phyloP scores from a whole-genome alignment of 1,140 invertebrate species.

The Tetramorium parvispinum region DNA sequence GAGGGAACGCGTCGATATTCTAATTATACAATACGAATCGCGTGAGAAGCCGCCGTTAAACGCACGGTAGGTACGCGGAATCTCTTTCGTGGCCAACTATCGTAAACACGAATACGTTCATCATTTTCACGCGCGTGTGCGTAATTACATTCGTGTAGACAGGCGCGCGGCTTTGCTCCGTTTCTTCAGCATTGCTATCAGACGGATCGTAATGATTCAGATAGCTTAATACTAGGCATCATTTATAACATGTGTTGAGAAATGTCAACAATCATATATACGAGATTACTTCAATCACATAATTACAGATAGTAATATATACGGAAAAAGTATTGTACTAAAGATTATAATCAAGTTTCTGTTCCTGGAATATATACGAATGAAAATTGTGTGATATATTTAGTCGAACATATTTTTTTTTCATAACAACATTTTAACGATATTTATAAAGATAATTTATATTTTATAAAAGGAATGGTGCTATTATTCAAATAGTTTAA shows the following conservation, averaged over 20 bases:
- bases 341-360: neutral
- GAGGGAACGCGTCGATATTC: slow-evolving; percentile 51
- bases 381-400: neutral
- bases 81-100: slow-evolving; percentile 47
- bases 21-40: slow-evolving; percentile 54
- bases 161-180: neutral
- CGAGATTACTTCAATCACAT: neutral
- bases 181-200: slow-evolving; percentile 31
- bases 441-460: neutral
- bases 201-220: slow-evolving; percentile 12
- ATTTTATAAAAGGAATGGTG: neutral
- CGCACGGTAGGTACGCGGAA: slow-evolving; percentile 27
- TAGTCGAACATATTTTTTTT: neutral
- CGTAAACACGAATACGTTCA: slow-evolving; percentile 66
- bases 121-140: slow-evolving; percentile 68
- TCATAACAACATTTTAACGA: neutral
- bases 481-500: neutral
- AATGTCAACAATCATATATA: neutral
- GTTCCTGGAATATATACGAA: neutral
- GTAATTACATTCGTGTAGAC: slow-evolving; percentile 66
- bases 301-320: neutral
- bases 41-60: slow-evolving; percentile 51
- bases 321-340: neutral
- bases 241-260: neutral
- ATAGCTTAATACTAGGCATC: neutral